Evolutionary conservation across 2,113 vertebrate species (phyloP).

Genomic region (Amphiprion ocellaris): DNA sequence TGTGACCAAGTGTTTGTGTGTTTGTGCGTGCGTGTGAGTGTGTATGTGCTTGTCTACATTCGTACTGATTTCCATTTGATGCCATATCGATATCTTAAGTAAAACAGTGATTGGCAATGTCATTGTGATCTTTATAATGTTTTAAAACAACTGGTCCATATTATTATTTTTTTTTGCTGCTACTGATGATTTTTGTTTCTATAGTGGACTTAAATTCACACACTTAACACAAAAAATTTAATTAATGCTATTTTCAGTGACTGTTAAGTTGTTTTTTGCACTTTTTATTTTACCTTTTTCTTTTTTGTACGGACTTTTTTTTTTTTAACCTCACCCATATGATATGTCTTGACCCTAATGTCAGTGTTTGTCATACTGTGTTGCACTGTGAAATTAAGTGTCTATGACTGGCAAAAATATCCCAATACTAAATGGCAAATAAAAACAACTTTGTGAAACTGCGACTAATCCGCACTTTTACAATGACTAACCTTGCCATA

Average conservation of each 20-base stretch:
- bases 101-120: constrained; percentile 77
- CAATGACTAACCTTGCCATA: constrained; percentile 82
- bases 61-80: constrained; percentile 82
- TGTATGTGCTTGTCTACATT: constrained; percentile 72
- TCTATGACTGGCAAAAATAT: constrained; percentile 81
- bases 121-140: constrained; percentile 78
- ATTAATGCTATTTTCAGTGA: constrained; percentile 77
- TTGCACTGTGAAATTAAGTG: constrained; percentile 84
- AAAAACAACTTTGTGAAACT: constrained; percentile 84
- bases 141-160: constrained; percentile 77
- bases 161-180: constrained; percentile 80
- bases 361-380: constrained; percentile 82
- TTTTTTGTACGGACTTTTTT: constrained; percentile 75
- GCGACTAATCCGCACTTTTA: constrained; percentile 85
- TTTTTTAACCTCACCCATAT: constrained; percentile 75
- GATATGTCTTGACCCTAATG: constrained; percentile 78
- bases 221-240: constrained; percentile 75
- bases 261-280: constrained; percentile 82
- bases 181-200: constrained; percentile 77
- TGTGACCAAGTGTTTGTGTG: constrained; percentile 73
- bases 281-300: constrained; percentile 75
- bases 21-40: constrained; percentile 18
- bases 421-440: constrained; percentile 83
- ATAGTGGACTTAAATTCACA: constrained; percentile 73
- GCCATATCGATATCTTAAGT: constrained; percentile 84